A percentile compares a stretch with the other conserved stretches of the same genome.
These are phyloP conservation scores for Mythimna lalbum DNA, from an alignment of 2,888 invertebrate species.

Conservation along the genomic window DNA sequence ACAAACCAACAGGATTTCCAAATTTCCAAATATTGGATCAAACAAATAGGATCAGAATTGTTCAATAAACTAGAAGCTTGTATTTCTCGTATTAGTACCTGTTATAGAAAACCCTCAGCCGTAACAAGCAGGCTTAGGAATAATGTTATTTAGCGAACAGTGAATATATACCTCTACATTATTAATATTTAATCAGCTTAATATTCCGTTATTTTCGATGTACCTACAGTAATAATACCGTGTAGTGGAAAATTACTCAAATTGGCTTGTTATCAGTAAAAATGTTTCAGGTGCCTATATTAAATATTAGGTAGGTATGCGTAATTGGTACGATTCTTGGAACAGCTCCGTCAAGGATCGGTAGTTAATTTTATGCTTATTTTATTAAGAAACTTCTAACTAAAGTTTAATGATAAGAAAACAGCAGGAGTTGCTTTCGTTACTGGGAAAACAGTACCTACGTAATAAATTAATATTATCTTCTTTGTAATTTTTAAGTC, in stretches of 20 bases:
- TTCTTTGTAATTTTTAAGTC: not conserved
- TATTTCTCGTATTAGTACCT: not conserved
- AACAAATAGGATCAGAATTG: not conserved
- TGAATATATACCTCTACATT: not conserved
- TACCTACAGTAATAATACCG: slow-evolving; percentile 1
- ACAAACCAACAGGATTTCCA: no score
- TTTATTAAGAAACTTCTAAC: slow-evolving; percentile 11
- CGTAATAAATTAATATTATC: not conserved
- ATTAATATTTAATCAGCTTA: not conserved
- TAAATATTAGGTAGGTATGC: not conserved
- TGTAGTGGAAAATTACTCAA: not conserved
- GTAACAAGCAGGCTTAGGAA: not conserved
- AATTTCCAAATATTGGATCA: no score
- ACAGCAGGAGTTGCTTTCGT: not conserved
- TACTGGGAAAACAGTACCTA: not conserved
- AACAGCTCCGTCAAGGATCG: slow-evolving; percentile 6
- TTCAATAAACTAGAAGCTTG: not conserved
- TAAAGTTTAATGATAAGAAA: slow-evolving; percentile 28
- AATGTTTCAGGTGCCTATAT: slow-evolving; percentile 2
- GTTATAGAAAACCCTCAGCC: not conserved
- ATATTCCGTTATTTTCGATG: not conserved
- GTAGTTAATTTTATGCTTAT: slow-evolving; percentile 22
- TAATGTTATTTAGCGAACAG: not conserved
- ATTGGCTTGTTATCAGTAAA: slow-evolving; percentile 2
- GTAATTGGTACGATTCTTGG: slow-evolving; percentile 20